These are phyloP conservation scores for Stomatorhinus ivindoensis DNA, from an alignment of 2,113 vertebrate genomes.

Conservation along the genomic window DNA sequence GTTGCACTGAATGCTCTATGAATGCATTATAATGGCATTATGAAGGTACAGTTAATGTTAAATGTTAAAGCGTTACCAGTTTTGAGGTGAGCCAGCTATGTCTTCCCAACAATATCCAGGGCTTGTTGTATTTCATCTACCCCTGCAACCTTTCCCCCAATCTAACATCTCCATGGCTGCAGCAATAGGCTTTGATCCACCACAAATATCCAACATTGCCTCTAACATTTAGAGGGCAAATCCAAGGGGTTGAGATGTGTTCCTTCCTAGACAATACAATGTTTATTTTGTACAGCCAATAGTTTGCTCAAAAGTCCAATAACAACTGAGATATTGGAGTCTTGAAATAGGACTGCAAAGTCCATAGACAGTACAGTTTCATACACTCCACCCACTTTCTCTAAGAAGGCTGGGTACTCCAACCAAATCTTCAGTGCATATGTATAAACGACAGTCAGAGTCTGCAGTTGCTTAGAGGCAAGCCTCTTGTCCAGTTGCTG, in stretches of 20 bases:
- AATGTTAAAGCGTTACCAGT: background rate
- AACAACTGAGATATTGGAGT: background rate
- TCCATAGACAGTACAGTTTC: background rate
- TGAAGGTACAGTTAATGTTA: background rate
- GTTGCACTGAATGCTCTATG: background rate
- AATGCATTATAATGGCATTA: background rate
- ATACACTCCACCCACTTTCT: background rate
- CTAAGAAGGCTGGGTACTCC: background rate
- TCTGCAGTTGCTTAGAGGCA: background rate
- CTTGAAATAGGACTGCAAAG: background rate
- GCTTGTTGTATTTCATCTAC: background rate
- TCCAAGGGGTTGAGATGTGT: background rate
- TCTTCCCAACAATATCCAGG: background rate
- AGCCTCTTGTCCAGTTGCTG: background rate
- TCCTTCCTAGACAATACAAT: background rate
- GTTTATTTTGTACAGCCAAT: background rate
- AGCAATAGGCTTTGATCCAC: background rate
- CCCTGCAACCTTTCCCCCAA: background rate
- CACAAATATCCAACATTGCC: background rate
- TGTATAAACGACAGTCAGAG: background rate
- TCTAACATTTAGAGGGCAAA: background rate
- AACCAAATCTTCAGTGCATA: background rate
- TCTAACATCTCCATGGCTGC: background rate
- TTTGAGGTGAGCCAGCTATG: background rate
- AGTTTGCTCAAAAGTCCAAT: background rate